Evolutionary conservation across 2,888 invertebrate species (phyloP).

Genomic region (Xestia xanthographa): DNA sequence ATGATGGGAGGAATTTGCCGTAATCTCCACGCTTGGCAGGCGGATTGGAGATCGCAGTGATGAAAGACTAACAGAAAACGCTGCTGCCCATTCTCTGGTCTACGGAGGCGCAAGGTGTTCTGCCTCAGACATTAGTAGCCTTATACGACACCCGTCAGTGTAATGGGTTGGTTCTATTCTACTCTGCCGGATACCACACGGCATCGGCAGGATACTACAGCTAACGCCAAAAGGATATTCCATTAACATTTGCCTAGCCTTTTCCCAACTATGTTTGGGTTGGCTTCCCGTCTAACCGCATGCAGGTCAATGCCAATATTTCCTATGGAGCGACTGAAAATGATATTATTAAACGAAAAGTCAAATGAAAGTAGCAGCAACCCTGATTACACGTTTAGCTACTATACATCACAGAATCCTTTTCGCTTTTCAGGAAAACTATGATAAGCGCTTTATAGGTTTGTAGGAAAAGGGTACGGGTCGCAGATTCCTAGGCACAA

Average conservation of each 20-base stretch:
- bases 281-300: background rate
- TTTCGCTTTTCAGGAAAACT: constrained; percentile 48
- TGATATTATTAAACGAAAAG: background rate
- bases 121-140: too few relatives aligned
- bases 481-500: constrained; percentile 48
- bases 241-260: background rate
- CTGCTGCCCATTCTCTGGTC: too few relatives aligned
- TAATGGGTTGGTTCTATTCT: too few relatives aligned
- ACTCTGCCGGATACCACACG: too few relatives aligned
- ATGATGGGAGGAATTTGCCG: too few relatives aligned
- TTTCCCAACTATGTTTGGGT: background rate
- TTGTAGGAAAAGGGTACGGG: constrained; percentile 50
- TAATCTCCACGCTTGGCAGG: too few relatives aligned
- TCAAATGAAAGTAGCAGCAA: constrained; percentile 16
- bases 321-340: background rate
- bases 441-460: constrained; percentile 61
- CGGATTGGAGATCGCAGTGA: too few relatives aligned
- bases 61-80: too few relatives aligned
- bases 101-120: too few relatives aligned
- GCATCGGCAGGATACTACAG: too few relatives aligned
- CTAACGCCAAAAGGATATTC: background rate
- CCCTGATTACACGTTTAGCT: constrained; percentile 40
- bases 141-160: too few relatives aligned
- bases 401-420: constrained; percentile 47
- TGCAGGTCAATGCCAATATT: background rate